Evolutionary conservation across 2,113 vertebrate species (phyloP), one percentile per base, ranked within the genome.

Genomic region (Phrynosoma blainvillii): DNA sequence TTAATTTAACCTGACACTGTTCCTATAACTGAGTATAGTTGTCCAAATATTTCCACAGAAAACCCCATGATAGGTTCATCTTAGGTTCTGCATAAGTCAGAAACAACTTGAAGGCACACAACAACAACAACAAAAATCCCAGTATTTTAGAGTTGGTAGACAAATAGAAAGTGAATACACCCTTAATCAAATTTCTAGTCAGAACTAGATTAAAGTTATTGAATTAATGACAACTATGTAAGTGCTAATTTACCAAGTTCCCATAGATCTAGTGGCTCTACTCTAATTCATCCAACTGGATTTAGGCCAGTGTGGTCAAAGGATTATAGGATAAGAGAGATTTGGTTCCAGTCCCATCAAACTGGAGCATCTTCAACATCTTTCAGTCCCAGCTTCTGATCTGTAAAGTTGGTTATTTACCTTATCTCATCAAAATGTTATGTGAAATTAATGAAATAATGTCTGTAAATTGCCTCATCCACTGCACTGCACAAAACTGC

Each of bases 381-480:
- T 83, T 6, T 30, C 11, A 21, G n/a, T 82, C 10, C 25, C 11
- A 82, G 20, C 32, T 82, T 66, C 32, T 21, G 36, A 36, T 47
- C 5, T 47, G 47, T 6, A 47, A 47, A 47, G 47, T 47, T 47
- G 47, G 47, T 47, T 47, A 47, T 47, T 47, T 47, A 47, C 47
- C 47, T 47, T 47, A 47, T 47, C 47, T 62, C 54, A 47, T 23
- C 27, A 68, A 42, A 75, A 77, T 76, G 25, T 3, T 65, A 18
- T 42, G 16, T 54, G 40, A 86, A 40, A 86, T n/a, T 85, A 76
- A 85, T 84, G 54, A 65, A 23, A 62, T 11, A 83, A 70, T 86
- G 42, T 68, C n/a, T 74, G 16, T 73, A 84, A 32, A 73, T 23
- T 20, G 27, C 59, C 9, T 78, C 54, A 40, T 27, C 40, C 56